A percentile compares a stretch with the other conserved stretches of the same genome.
Evolutionary conservation across 1,140 invertebrate genomes (phyloP).

Genomic region (Pectinophora gossypiella): DNA sequence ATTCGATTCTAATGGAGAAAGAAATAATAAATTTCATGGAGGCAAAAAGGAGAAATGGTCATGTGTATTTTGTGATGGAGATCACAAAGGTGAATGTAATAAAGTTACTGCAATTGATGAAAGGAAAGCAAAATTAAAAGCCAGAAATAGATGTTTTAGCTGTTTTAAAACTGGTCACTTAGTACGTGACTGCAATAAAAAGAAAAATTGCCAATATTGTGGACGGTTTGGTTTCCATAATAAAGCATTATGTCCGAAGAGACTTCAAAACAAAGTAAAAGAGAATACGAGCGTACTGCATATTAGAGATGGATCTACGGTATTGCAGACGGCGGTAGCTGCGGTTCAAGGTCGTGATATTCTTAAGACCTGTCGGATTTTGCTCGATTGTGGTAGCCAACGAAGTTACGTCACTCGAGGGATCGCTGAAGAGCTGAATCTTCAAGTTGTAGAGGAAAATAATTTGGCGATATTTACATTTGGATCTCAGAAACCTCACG

Average conservation of each 20-base stretch:
- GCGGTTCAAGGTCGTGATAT: neutral
- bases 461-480: conserved; percentile 5
- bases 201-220: neutral
- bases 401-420: conserved; percentile 1
- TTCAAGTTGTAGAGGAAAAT: neutral
- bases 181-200: neutral
- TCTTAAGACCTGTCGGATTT: neutral
- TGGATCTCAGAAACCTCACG: neutral
- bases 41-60: neutral
- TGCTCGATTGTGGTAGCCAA: conserved; percentile 4
- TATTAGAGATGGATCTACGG: neutral
- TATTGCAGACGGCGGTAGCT: conserved; percentile 3
- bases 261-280: neutral
- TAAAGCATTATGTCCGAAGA: neutral
- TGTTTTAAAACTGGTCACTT: neutral
- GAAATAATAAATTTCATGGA: neutral
- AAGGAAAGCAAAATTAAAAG: neutral
- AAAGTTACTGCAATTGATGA: neutral
- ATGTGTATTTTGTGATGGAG: neutral
- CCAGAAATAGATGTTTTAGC: neutral
- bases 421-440: neutral
- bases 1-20: neutral
- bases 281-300: neutral
- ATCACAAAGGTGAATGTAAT: neutral
- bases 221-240: neutral